phyloP scores from a whole-genome alignment of 2,888 invertebrate genomes.

The Lepidochitona cinerea region DNA sequence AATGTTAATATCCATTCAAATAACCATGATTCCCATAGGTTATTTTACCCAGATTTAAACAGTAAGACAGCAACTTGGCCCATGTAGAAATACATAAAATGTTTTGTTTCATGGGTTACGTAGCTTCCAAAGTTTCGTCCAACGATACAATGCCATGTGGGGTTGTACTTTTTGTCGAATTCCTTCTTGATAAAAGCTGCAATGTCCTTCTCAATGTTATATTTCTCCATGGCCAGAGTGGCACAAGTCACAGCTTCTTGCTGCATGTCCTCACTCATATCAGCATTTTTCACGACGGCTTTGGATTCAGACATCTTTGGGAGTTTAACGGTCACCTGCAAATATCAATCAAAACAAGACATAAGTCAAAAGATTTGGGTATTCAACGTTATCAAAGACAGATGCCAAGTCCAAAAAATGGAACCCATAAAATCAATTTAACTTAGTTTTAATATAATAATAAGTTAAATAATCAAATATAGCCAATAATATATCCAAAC shows the following conservation, averaged over 20 bases:
- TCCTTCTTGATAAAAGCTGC: constrained; percentile 99
- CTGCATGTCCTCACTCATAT: constrained; percentile 99
- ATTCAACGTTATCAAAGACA: no score
- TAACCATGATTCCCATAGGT: no score
- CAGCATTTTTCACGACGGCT: constrained; percentile 99
- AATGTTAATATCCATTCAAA: no score
- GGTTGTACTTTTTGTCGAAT: constrained; percentile 99
- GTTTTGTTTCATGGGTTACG: constrained; percentile 87
- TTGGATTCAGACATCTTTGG: constrained; percentile 74
- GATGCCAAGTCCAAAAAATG: no score
- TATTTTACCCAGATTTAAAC: constrained; percentile 98
- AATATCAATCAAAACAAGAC: no score
- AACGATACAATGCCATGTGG: constrained; percentile 99
- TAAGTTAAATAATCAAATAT: no score
- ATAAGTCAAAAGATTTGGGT: no score
- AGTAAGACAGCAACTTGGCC: constrained; percentile 98
- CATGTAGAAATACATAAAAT: constrained; percentile 99
- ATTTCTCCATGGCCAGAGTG: constrained; percentile 98
- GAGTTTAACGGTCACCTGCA: no score
- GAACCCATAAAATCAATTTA: no score
- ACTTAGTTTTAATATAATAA: no score
- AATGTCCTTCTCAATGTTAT: constrained; percentile 99
- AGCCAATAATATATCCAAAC: no score
- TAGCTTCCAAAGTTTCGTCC: constrained; percentile 96
- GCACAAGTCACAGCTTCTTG: constrained; percentile 99